phyloP scores from a whole-genome alignment of 2,113 vertebrate species.

The Mus pahari region DNA sequence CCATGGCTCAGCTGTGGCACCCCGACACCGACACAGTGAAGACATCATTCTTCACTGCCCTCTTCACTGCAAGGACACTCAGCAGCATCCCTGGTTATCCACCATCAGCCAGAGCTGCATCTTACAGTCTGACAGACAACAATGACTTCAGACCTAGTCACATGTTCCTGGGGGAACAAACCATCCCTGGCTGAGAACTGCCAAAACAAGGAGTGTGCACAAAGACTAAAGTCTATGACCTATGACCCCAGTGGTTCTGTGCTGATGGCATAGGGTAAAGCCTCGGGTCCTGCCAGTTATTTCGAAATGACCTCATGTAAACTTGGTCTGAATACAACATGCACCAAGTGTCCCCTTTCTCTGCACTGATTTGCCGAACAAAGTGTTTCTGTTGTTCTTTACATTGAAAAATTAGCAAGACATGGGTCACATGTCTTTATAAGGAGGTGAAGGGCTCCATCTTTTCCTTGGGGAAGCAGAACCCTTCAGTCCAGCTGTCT shows the following conservation, averaged over 20 bases:
- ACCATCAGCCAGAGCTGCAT: background rate
- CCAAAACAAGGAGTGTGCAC: background rate
- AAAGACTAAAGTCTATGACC: background rate
- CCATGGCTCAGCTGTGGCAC: background rate
- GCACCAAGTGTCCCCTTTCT: background rate
- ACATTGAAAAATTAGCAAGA: background rate
- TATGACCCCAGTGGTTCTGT: accelerated
- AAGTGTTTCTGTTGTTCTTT: background rate
- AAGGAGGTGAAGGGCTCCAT: background rate
- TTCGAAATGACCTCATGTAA: background rate
- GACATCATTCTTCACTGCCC: accelerated
- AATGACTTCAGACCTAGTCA: background rate
- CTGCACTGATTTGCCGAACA: background rate
- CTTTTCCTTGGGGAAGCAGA: accelerated
- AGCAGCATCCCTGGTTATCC: background rate
- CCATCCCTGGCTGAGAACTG: background rate
- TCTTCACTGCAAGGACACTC: accelerated
- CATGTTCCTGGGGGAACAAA: background rate
- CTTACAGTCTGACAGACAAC: background rate
- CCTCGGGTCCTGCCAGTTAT: background rate
- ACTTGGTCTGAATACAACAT: background rate
- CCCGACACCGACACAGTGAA: no score
- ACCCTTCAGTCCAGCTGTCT: background rate
- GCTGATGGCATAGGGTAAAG: no score
- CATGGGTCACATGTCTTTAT: background rate